phyloP scores from a whole-genome alignment of 2,888 invertebrate species.

The Acronicta aceris region DNA sequence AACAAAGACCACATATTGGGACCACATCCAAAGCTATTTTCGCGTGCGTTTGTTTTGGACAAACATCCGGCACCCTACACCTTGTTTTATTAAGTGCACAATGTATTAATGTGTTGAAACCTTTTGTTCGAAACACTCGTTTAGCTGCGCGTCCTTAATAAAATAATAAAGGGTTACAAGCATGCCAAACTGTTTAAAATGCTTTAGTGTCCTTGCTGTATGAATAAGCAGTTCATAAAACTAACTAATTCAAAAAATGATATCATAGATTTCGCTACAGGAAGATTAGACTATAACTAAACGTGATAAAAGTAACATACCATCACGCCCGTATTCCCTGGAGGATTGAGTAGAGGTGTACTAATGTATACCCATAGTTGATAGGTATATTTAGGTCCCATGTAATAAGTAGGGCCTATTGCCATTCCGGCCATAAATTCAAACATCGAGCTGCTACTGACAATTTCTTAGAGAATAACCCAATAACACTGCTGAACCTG shows the following conservation, averaged over 20 bases:
- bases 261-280: slow-evolving; percentile 15
- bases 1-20: slow-evolving; percentile 71
- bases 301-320: not conserved
- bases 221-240: slow-evolving; percentile 36
- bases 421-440: too few relatives aligned
- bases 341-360: too few relatives aligned
- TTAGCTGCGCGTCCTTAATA: slow-evolving; percentile 42
- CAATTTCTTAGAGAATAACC: too few relatives aligned
- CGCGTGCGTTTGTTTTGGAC: slow-evolving; percentile 72
- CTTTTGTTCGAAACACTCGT: slow-evolving; percentile 55
- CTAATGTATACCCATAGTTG: too few relatives aligned
- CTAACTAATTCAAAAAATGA: slow-evolving; percentile 3
- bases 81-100: slow-evolving; percentile 72
- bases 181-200: slow-evolving; percentile 38
- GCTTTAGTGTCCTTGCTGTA: slow-evolving; percentile 32
- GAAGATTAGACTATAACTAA: slow-evolving; percentile 1
- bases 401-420: too few relatives aligned
- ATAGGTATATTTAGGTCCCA: too few relatives aligned
- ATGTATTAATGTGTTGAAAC: slow-evolving; percentile 66
- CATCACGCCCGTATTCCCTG: too few relatives aligned
- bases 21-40: slow-evolving; percentile 74
- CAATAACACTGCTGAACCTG: too few relatives aligned
- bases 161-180: slow-evolving; percentile 38
- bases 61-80: slow-evolving; percentile 78
- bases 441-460: too few relatives aligned